Evolutionary conservation across 2,797 vertebrate species (phyloP), one percentile per base, ranked within the genome.

Genomic region (Pseudopleuronectes americanus): DNA sequence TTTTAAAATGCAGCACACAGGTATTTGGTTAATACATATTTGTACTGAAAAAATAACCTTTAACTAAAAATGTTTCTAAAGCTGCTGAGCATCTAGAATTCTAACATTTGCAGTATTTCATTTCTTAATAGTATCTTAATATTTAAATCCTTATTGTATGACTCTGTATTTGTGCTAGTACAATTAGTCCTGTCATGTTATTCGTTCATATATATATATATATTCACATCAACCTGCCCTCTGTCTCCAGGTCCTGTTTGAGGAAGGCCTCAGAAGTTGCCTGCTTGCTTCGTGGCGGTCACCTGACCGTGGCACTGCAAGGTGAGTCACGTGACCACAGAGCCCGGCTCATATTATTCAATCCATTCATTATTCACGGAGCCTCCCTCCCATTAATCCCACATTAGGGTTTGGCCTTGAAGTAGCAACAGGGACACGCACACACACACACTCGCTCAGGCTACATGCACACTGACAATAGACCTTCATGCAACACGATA

Each of bases 251-350:
- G 86, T 87, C 90, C 51, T 98, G 96, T 87, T 86, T 99, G 85
- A 96, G 93, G 73, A 99, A 97, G 85, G 96, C 97, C 0, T 93
- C 89, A 0, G 97, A 99, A 64, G 93, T 97, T 14, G 91, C 92
- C 0, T 93, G 93, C 16, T 90, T 99, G 81, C 95, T 99, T 53
- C 94, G 90, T 0, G 92, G 95, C 24, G 91, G 92, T 48, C 92
- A 93, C 80, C 93, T 97, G 85, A 97, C 96, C 0, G 94, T 99
- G 52, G 93, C 96, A 3, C 95, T 99, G 80, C 97, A 98, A 94
- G 97, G 97, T 98, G 87, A 87, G 92, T 92, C 86, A 87, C 71
- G 49, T 89, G 89, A 89, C 59, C 48, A 58, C n/a, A 22, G 1
- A 53, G 43, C 53, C 33, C 36, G 6, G 80, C 81, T 89, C 81